phyloP scores from a whole-genome alignment of 2,888 invertebrate species.

The Cremastinae sp. region DNA sequence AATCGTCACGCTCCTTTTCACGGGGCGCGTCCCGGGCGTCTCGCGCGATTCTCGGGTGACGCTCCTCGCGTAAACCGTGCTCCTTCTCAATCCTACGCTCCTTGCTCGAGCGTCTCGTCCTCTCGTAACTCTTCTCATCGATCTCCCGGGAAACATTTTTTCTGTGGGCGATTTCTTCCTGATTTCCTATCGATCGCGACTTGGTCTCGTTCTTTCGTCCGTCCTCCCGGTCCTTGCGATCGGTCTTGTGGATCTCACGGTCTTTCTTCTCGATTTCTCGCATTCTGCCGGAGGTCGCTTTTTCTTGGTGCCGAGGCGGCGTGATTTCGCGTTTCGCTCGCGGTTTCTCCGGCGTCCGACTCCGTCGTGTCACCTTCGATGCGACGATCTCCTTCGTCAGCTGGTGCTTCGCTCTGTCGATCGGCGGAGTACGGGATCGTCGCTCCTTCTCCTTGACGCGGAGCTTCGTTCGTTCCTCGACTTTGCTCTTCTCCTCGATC shows the following conservation, averaged over 20 bases:
- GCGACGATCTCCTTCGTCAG: conserved; percentile 69
- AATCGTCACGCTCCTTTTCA: conserved; percentile 81
- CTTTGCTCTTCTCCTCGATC: conserved; percentile 71
- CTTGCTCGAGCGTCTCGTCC: conserved; percentile 81
- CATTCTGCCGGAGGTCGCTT: conserved; percentile 65
- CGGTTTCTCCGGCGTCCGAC: conserved; percentile 76
- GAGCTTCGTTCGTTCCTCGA: conserved; percentile 74
- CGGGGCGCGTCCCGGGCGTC: conserved; percentile 66
- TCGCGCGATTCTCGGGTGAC: conserved; percentile 66
- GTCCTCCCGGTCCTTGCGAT: conserved; percentile 75
- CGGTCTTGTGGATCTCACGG: conserved; percentile 74
- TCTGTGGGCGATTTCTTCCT: conserved; percentile 77
- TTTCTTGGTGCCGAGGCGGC: conserved; percentile 71
- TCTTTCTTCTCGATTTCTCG: conserved; percentile 75
- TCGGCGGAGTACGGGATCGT: conserved; percentile 76
- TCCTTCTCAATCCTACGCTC: conserved; percentile 75
- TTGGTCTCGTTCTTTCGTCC: conserved; percentile 71
- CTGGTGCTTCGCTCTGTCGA: conserved; percentile 73
- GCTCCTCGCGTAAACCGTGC: conserved; percentile 68
- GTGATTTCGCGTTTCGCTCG: conserved; percentile 72
- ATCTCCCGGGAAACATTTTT: conserved; percentile 76
- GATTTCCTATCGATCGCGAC: conserved; percentile 68
- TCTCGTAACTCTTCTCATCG: conserved; percentile 76
- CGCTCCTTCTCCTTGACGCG: conserved; percentile 77
- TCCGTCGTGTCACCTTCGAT: conserved; percentile 70